These are phyloP conservation scores for Sebastolobus alascanus DNA, from an alignment of 2,797 vertebrate species.

Conservation along the genomic window DNA sequence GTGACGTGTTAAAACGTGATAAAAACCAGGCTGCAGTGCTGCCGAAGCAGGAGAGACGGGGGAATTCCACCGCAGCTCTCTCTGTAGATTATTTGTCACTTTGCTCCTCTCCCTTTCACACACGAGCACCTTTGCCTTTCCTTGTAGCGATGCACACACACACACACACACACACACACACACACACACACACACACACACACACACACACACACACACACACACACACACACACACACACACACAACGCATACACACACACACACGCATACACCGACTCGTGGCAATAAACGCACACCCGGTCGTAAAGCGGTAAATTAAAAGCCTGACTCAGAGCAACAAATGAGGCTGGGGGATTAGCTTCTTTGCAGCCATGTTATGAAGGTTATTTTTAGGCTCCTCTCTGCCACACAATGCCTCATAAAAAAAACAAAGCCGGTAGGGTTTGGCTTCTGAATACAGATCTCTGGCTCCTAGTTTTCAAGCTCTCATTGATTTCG, in stretches of 20 bases:
- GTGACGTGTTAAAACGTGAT: slow-evolving; percentile 15
- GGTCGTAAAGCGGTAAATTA: slow-evolving; percentile 56
- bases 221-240: slow-evolving; percentile 4
- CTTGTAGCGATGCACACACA: neutral
- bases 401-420: slow-evolving; percentile 48
- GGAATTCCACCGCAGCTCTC: slow-evolving; percentile 36
- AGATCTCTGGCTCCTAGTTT: slow-evolving; percentile 24
- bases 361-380: slow-evolving; percentile 55
- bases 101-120: slow-evolving; percentile 14
- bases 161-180: neutral
- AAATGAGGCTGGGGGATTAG: slow-evolving; percentile 60
- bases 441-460: slow-evolving; percentile 30
- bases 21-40: slow-evolving; percentile 32
- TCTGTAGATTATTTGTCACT: slow-evolving; percentile 18
- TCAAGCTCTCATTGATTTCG: slow-evolving; percentile 15
- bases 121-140: neutral
- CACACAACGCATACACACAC: neutral
- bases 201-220: slow-evolving; percentile 4
- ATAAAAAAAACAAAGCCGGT: slow-evolving; percentile 37
- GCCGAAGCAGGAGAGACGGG: neutral
- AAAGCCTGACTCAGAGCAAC: slow-evolving; percentile 56
- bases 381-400: slow-evolving; percentile 68
- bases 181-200: slow-evolving; percentile 6
- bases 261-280: neutral
- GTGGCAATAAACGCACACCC: slow-evolving; percentile 34